Conservation (phyloP, 2,113 vertebrate species). For the Cyprinodon variegatus region DNA sequence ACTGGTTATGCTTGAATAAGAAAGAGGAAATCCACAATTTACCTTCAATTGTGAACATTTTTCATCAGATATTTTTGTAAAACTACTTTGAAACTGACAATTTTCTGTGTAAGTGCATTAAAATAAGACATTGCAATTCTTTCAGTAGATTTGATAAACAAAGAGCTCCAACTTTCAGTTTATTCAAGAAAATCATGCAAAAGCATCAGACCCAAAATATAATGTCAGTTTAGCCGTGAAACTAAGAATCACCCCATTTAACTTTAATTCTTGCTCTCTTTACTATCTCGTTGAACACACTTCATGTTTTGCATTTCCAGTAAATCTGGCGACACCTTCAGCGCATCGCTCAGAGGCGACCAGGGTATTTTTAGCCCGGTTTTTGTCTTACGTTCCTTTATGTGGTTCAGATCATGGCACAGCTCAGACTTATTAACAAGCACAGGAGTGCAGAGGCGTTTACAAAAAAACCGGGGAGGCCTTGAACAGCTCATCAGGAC, state of each 20-base stretch:
- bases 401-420: constrained; percentile 61
- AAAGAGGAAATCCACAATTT: background rate
- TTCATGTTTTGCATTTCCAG: constrained; percentile 51
- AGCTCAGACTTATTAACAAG: constrained; percentile 40
- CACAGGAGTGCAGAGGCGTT: constrained; percentile 68
- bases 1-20: background rate
- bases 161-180: background rate
- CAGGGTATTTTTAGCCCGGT: constrained; percentile 65
- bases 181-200: background rate
- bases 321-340: constrained; percentile 48
- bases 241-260: constrained; percentile 5
- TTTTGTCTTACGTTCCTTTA: constrained; percentile 62
- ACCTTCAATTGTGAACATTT: background rate
- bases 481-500: constrained; percentile 36
- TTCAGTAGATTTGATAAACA: background rate
- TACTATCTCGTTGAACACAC: constrained; percentile 19
- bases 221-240: background rate
- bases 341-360: constrained; percentile 19
- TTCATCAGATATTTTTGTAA: background rate
- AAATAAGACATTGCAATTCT: background rate
- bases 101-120: background rate
- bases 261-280: constrained; percentile 8
- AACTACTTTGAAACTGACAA: background rate
- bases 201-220: background rate
- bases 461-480: constrained; percentile 61